phyloP scores from a whole-genome alignment of 2,888 invertebrate species.

The Meloe dianella region DNA sequence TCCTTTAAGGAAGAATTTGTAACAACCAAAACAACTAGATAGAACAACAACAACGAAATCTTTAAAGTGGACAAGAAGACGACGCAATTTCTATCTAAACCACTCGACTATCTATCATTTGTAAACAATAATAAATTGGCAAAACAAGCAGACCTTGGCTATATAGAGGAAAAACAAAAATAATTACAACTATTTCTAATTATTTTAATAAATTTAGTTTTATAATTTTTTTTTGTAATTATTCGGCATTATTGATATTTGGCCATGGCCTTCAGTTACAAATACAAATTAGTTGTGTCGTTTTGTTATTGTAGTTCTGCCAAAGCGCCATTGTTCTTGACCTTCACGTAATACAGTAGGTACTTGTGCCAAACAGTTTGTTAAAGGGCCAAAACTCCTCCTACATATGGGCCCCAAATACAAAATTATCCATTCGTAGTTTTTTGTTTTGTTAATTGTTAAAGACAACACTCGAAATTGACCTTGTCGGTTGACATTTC shows the following conservation, averaged over 20 bases:
- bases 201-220: background rate
- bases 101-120: background rate
- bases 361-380: conserved; percentile 29
- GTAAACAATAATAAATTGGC: background rate
- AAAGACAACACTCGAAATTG: background rate
- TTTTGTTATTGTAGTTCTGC: conserved; percentile 24
- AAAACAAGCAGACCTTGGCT: conserved; percentile 3
- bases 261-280: conserved; percentile 6
- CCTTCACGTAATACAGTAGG: conserved; percentile 27
- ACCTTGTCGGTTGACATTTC: conserved; percentile 48
- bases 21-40: no score
- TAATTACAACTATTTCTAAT: background rate
- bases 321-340: conserved; percentile 39
- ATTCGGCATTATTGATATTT: background rate
- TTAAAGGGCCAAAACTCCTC: background rate
- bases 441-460: background rate
- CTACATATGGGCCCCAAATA: background rate
- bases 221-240: background rate
- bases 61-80: background rate
- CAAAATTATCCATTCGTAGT: background rate
- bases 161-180: background rate
- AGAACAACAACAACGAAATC: no score
- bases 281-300: conserved; percentile 3
- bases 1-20: background rate
- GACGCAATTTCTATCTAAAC: background rate